These are phyloP conservation scores for Amazona vittata DNA, from an alignment of 2,113 vertebrate genomes.

Conservation along the genomic window DNA sequence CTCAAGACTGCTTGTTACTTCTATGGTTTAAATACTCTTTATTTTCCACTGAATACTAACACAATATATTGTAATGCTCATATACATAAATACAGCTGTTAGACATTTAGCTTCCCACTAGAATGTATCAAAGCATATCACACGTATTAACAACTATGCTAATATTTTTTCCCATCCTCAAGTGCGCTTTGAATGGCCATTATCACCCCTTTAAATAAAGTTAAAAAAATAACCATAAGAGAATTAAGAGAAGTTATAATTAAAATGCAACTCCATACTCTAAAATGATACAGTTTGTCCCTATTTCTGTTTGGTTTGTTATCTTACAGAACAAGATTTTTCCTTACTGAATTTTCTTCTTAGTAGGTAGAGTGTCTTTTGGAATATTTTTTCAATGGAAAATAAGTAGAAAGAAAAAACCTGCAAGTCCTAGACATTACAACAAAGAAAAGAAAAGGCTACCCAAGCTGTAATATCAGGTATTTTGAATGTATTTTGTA, in stretches of 20 bases:
- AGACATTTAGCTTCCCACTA: neutral
- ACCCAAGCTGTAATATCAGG: neutral
- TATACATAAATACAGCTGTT: neutral
- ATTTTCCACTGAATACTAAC: slow-evolving; percentile 11
- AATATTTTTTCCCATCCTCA: neutral
- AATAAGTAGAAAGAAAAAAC: neutral
- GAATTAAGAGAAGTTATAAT: neutral
- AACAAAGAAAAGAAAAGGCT: neutral
- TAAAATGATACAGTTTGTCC: neutral
- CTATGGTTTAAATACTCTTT: slow-evolving; percentile 13
- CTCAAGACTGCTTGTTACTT: neutral
- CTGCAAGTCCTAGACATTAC: neutral
- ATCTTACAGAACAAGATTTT: neutral
- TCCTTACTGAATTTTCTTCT: neutral
- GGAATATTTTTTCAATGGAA: neutral
- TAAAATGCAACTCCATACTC: neutral
- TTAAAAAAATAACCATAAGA: neutral
- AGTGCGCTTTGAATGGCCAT: neutral
- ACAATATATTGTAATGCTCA: neutral
- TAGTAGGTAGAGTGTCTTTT: neutral
- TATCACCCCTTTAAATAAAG: neutral
- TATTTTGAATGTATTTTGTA: neutral
- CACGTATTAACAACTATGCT: neutral
- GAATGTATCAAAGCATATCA: neutral
- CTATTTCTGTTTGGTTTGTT: neutral